A percentile compares a stretch with the other conserved stretches of the same genome.
These are phyloP conservation scores for Aphelinus certus DNA, from an alignment of 1,140 invertebrate genomes.

Conservation along the genomic window DNA sequence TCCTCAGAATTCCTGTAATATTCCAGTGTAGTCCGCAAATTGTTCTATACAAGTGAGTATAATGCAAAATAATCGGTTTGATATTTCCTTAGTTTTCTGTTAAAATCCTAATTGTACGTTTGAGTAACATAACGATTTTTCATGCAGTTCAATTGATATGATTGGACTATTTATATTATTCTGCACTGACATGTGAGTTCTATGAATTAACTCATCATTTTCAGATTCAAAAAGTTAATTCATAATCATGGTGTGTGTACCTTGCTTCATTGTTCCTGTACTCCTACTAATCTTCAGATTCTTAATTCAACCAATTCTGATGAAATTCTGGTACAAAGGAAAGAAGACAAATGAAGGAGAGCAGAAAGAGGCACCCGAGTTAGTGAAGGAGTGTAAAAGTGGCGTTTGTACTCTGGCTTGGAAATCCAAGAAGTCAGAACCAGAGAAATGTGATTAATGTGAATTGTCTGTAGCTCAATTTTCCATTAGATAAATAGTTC, in stretches of 20 bases:
- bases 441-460: background rate
- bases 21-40: too few species aligned
- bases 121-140: too few species aligned
- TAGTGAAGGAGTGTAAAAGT: constrained; percentile 60
- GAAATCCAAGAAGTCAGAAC: constrained; percentile 43
- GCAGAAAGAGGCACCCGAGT: constrained; percentile 46
- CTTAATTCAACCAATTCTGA: constrained; percentile 55
- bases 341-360: constrained; percentile 39
- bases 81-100: too few species aligned
- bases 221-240: background rate
- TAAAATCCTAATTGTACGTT: too few species aligned
- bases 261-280: constrained; percentile 58
- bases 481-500: too few species aligned
- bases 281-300: constrained; percentile 58
- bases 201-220: too few species aligned
- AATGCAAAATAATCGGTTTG: background rate
- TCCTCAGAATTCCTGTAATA: too few species aligned
- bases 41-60: background rate
- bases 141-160: too few species aligned
- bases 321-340: constrained; percentile 52
- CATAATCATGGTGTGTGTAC: constrained; percentile 58
- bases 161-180: too few species aligned
- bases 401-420: constrained; percentile 58
- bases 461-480: too few species aligned
- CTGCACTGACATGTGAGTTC: too few species aligned